These are phyloP conservation scores for Muscicapa comitata DNA, from an alignment of 2,797 vertebrate species.

Conservation along the genomic window DNA sequence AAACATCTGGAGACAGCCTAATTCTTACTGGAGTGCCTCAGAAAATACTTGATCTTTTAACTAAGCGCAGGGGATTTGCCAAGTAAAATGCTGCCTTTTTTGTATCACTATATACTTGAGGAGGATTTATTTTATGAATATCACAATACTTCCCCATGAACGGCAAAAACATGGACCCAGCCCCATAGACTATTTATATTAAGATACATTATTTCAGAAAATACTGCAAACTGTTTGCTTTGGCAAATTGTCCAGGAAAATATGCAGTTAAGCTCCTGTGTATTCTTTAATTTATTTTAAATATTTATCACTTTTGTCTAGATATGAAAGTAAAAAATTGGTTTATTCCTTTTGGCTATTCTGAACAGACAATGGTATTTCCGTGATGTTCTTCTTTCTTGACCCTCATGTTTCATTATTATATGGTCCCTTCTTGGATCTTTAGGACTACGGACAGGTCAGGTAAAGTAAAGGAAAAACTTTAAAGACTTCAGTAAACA, in stretches of 20 bases:
- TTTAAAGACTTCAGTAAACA: background rate
- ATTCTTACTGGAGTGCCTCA: constrained; percentile 61
- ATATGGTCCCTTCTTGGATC: background rate
- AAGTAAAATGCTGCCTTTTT: constrained; percentile 42
- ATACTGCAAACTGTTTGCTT: background rate
- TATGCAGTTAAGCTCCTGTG: background rate
- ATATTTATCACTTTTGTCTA: background rate
- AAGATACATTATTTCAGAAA: constrained; percentile 7
- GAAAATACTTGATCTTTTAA: constrained; percentile 70
- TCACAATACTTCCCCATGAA: background rate
- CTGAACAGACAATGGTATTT: background rate
- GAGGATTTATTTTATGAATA: constrained; percentile 53
- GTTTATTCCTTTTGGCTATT: background rate
- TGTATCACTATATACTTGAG: background rate
- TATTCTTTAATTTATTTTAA: background rate
- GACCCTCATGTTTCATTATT: background rate
- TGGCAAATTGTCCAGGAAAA: constrained; percentile 4
- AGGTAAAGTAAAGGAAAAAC: background rate
- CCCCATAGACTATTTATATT: background rate
- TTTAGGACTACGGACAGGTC: background rate
- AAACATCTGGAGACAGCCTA: constrained; percentile 72
- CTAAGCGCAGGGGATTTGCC: constrained; percentile 70
- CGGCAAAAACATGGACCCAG: background rate
- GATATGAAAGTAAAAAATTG: background rate
- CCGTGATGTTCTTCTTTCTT: background rate